A percentile compares a stretch with the other conserved stretches of the same genome.
These are phyloP conservation scores for Athripsodes cinereus DNA, from an alignment of 2,888 invertebrate genomes.

Conservation along the genomic window DNA sequence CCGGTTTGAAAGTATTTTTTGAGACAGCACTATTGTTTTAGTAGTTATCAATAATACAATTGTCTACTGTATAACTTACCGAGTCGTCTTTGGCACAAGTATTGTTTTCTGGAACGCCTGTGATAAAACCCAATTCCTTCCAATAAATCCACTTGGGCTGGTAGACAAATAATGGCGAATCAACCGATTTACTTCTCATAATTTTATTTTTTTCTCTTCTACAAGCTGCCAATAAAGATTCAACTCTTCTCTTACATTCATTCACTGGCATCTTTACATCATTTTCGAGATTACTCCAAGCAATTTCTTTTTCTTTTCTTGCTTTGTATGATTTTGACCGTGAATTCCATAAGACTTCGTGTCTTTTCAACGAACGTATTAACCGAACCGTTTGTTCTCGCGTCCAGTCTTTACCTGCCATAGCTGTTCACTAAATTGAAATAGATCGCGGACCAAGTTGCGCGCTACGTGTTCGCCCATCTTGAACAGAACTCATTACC, in stretches of 20 bases:
- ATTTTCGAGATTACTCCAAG: slow-evolving; percentile 21
- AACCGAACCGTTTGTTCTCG: slow-evolving; percentile 23
- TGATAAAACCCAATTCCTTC: slow-evolving; percentile 24
- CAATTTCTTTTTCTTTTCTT: slow-evolving; percentile 21
- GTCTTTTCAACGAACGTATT: slow-evolving; percentile 20
- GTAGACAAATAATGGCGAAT: slow-evolving; percentile 20
- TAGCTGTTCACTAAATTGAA: background rate
- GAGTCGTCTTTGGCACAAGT: too few species aligned
- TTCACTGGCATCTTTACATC: slow-evolving; percentile 26
- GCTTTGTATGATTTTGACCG: slow-evolving; percentile 21
- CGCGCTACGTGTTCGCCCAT: too few species aligned
- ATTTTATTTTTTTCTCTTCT: slow-evolving; percentile 24
- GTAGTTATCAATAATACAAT: too few species aligned
- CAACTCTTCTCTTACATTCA: slow-evolving; percentile 22
- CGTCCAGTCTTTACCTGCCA: slow-evolving; percentile 19
- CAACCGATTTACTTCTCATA: slow-evolving; percentile 16
- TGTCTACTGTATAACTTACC: too few species aligned
- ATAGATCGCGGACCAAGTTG: too few species aligned
- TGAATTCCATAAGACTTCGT: slow-evolving; percentile 24
- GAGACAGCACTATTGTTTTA: too few species aligned
- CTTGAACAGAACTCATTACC: too few species aligned
- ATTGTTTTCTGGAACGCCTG: slow-evolving; percentile 7
- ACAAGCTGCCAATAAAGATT: slow-evolving; percentile 24
- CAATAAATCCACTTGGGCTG: slow-evolving; percentile 25
- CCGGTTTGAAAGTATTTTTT: too few species aligned